phyloP scores from a whole-genome alignment of 2,113 vertebrate genomes.

The Hemibates koningsi region DNA sequence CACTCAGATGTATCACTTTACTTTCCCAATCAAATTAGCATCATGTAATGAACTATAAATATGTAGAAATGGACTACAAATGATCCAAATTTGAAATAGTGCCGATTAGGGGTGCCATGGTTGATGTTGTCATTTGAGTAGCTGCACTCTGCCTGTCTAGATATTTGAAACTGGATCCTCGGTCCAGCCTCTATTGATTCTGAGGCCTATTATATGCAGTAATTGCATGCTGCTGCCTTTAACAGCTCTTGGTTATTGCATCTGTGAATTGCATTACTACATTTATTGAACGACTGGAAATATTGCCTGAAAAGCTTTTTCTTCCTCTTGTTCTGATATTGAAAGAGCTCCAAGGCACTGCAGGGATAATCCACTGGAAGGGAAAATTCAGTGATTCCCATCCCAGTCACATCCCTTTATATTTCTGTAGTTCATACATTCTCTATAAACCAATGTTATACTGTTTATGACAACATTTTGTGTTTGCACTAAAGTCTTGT shows the following conservation, averaged over 20 bases:
- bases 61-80: constrained; percentile 73
- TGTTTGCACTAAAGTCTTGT: neutral
- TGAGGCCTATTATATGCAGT: constrained; percentile 58
- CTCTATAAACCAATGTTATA: neutral
- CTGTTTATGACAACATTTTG: neutral
- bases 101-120: constrained; percentile 56
- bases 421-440: neutral
- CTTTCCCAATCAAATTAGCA: constrained; percentile 67
- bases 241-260: constrained; percentile 74
- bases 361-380: neutral
- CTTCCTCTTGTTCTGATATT: constrained; percentile 39
- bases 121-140: constrained; percentile 68
- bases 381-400: neutral
- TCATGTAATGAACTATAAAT: constrained; percentile 71
- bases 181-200: constrained; percentile 67
- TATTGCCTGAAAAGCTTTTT: constrained; percentile 65
- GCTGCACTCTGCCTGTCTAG: constrained; percentile 59
- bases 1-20: constrained; percentile 64
- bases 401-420: neutral
- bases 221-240: constrained; percentile 73
- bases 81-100: constrained; percentile 67
- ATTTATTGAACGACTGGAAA: constrained; percentile 64
- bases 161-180: constrained; percentile 65
- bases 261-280: constrained; percentile 69
- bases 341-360: constrained; percentile 5